phyloP scores from a whole-genome alignment of 1,140 invertebrate genomes.

The Brachionus rotundiformis region DNA sequence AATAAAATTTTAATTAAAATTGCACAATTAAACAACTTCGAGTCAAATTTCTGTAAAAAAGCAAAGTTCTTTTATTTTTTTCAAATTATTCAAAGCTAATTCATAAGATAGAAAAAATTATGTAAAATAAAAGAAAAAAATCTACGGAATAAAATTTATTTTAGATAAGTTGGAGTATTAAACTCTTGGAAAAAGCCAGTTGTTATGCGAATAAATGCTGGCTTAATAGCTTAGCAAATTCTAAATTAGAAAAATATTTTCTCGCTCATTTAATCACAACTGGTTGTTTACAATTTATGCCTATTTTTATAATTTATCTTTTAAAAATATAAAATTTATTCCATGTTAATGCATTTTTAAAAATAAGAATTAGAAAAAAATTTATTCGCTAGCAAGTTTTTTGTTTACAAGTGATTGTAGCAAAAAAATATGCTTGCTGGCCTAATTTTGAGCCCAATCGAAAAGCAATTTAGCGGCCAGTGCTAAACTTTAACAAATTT shows the following conservation, averaged over 20 bases:
- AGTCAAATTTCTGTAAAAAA: too few relatives aligned
- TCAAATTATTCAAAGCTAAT: background rate
- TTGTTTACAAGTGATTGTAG: too few relatives aligned
- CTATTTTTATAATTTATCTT: background rate
- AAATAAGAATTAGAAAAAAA: background rate
- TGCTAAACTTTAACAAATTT: background rate
- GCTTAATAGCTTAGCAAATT: background rate
- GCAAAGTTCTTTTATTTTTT: too few relatives aligned
- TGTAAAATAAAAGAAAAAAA: too few relatives aligned
- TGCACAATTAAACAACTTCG: too few relatives aligned
- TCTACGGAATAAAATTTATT: too few relatives aligned
- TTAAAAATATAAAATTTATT: background rate
- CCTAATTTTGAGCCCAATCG: background rate
- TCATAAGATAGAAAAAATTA: background rate
- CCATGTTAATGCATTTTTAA: conserved; percentile 1
- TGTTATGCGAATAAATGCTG: background rate
- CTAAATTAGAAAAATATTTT: conserved; percentile 19
- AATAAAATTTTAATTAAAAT: too few relatives aligned
- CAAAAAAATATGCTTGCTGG: background rate
- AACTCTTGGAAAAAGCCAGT: background rate
- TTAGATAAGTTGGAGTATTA: background rate
- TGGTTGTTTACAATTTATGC: background rate
- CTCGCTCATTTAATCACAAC: background rate
- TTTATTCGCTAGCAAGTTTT: too few relatives aligned
- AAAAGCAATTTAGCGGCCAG: background rate